Evolutionary conservation across 2,888 invertebrate species (phyloP).

Genomic region (Drepana falcataria): DNA sequence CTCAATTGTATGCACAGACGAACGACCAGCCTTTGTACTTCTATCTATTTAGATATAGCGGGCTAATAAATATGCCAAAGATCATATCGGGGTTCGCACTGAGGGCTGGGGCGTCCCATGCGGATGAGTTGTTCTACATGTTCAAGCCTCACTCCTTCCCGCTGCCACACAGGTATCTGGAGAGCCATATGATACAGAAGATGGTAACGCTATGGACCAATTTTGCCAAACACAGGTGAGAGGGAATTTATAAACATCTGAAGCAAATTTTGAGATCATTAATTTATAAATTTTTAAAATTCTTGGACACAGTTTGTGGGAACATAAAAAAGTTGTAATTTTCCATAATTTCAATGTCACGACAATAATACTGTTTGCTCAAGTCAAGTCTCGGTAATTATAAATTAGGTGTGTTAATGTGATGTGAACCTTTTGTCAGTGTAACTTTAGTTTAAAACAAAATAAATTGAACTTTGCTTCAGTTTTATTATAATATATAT

Average conservation of each 20-base stretch:
- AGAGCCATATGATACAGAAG: conserved; percentile 48
- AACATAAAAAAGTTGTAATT: no score
- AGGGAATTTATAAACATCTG: conserved; percentile 2
- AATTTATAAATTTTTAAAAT: no score
- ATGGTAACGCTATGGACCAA: conserved; percentile 71
- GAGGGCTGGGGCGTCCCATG: conserved; percentile 60
- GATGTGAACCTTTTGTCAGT: no score
- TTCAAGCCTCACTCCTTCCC: conserved; percentile 63
- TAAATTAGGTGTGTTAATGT: no score
- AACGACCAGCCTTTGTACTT: conserved; percentile 59
- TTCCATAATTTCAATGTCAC: no score
- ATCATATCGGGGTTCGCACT: conserved; percentile 46
- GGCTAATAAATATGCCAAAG: conserved; percentile 62
- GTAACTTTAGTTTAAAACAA: no score
- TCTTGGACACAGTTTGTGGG: no score
- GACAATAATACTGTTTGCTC: no score
- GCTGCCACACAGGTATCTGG: conserved; percentile 48
- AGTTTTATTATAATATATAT: no score
- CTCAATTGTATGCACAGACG: conserved; percentile 51
- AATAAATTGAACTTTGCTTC: no score
- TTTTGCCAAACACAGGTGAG: conserved; percentile 67
- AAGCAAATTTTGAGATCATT: neutral
- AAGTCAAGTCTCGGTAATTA: no score
- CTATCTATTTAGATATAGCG: conserved; percentile 61
- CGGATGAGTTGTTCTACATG: conserved; percentile 66